Evolutionary conservation across 1,140 invertebrate genomes (phyloP), one percentile per base, ranked within the genome.

Genomic region (Drosophila suzukii): DNA sequence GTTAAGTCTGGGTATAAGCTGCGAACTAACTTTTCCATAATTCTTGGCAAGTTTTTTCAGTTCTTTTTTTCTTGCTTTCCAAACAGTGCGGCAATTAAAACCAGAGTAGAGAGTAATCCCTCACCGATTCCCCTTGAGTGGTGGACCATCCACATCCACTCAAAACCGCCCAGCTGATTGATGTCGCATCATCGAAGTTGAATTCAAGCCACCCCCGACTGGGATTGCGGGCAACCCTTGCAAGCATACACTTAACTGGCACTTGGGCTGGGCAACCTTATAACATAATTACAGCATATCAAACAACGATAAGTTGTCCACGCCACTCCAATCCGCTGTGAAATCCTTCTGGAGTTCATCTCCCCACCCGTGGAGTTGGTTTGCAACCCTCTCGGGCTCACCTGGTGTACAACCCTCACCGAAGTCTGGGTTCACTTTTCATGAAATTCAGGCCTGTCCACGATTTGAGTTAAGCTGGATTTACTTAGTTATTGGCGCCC

Each of bases 271-370:
- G 74, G 70, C 65, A 80, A 89, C 67, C 73, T 88, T 89, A 89
- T 89, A 89, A 88, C 84, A 89, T 88, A 88, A 88, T 88, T 84
- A 88, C 73, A 74, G 77, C 77, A 89, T 78, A 88, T 89, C 80
- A 89, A 88, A 83, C 84, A 80, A 54, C 75, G 72, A 75, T 81
- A 80, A 78, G 75, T 59, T 65, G 50, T 50, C 59, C 61, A 34
- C 39, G 38, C 46, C 58, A 47, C 4, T 32, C 20, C 30, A 43
- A 24, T 38, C 27, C 30, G 11, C 32, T 10, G 7, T 10, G 11
- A 5, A n/a, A 41, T 11, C 36, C 36, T 38, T 13, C 13, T 56
- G 53, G 20, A 56, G 53, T 41, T 56, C 53, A 56, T 56, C 36
- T 34, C 20, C 34, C 43, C 54, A 41, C 27, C 60, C 38, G 24